These are phyloP conservation scores for Oenanthe oenanthe DNA, from an alignment of 2,113 vertebrate species.

Conservation along the genomic window DNA sequence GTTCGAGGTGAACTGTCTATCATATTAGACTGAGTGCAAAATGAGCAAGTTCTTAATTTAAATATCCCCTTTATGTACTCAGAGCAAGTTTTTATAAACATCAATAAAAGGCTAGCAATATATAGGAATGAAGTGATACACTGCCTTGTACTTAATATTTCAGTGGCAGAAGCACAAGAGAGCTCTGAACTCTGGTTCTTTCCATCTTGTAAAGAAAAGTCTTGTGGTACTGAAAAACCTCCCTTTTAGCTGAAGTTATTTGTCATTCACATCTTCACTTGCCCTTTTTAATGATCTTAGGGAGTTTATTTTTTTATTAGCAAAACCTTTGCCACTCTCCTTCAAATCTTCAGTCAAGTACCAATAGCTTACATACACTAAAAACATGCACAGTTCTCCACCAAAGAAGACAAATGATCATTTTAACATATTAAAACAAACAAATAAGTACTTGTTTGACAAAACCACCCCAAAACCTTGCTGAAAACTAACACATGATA, in stretches of 20 bases:
- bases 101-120: neutral
- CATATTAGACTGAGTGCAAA: neutral
- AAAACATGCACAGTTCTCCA: slow-evolving; percentile 30
- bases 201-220: neutral
- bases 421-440: slow-evolving; percentile 63
- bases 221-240: neutral
- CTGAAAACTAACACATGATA: slow-evolving; percentile 62
- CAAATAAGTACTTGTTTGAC: slow-evolving; percentile 72
- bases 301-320: slow-evolving; percentile 76
- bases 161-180: neutral
- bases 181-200: neutral
- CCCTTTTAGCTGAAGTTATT: neutral
- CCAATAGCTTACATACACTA: slow-evolving; percentile 36
- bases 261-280: slow-evolving; percentile 21
- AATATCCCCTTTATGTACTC: neutral
- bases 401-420: slow-evolving; percentile 22
- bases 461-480: slow-evolving; percentile 57
- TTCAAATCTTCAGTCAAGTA: slow-evolving; percentile 60
- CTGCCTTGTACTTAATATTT: neutral
- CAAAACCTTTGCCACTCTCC: slow-evolving; percentile 64
- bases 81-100: neutral
- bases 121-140: neutral
- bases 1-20: neutral
- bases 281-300: slow-evolving; percentile 30
- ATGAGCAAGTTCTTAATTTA: neutral